Conservation (phyloP, 2,113 vertebrate species). For the Engystomops pustulosus region DNA sequence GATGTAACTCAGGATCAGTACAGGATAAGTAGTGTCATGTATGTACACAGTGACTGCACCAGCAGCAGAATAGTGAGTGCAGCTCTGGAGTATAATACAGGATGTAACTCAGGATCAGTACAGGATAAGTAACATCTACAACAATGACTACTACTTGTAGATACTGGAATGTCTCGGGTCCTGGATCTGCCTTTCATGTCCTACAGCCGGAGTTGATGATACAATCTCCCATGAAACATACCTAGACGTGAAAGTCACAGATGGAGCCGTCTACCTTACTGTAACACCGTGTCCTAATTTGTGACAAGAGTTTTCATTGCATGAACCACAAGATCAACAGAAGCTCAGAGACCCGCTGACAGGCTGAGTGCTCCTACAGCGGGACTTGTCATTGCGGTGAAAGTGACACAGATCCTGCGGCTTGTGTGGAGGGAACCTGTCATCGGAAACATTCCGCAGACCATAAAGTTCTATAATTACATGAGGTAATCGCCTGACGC, state of each 20-base stretch:
- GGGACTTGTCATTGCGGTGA: not conserved
- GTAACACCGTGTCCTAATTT: not conserved
- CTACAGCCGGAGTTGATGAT: not conserved
- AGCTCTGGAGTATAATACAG: too few species aligned
- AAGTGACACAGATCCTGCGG: not conserved
- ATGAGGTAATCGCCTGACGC: not conserved
- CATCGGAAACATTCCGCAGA: not conserved
- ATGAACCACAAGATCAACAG: not conserved
- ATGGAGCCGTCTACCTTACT: slow-evolving; percentile 1
- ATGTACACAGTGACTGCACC: too few species aligned
- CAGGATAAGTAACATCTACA: too few species aligned
- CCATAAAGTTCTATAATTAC: not conserved
- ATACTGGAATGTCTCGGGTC: not conserved
- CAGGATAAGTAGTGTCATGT: too few species aligned
- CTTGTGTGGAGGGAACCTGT: not conserved
- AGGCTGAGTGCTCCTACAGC: not conserved
- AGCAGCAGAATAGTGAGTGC: too few species aligned
- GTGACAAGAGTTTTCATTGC: slow-evolving; percentile 20
- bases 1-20: too few species aligned
- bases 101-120: too few species aligned
- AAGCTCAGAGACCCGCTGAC: not conserved
- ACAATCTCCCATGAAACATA: not conserved
- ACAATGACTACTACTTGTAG: too few species aligned
- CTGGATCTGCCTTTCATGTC: not conserved
- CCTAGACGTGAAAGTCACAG: not conserved